Conservation (phyloP, 1,140 invertebrate genomes). For the Uloborus diversus region DNA sequence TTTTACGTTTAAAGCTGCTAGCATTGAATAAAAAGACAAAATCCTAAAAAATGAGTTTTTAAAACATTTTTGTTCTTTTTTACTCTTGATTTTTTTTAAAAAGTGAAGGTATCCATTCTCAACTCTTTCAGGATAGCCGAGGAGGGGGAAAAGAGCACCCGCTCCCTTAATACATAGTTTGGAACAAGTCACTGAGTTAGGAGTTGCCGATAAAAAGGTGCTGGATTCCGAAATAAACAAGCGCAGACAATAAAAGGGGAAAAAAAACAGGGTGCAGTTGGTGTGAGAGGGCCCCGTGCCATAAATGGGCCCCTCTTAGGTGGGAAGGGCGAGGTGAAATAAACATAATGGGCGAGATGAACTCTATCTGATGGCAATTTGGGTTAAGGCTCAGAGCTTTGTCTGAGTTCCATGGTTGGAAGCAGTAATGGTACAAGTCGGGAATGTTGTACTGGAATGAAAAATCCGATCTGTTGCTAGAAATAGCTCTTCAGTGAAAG, state of each 20-base stretch:
- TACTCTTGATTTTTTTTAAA: no score
- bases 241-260: no score
- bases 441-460: neutral
- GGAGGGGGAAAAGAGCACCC: neutral
- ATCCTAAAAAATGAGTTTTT: no score
- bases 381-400: neutral
- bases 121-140: neutral
- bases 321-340: neutral
- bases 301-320: slow-evolving; percentile 21
- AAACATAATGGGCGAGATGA: slow-evolving; percentile 51
- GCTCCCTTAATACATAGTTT: neutral
- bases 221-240: neutral
- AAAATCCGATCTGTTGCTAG: neutral
- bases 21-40: no score
- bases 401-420: neutral
- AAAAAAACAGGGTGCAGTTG: neutral
- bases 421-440: no score
- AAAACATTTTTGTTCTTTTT: no score
- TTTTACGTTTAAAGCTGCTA: no score
- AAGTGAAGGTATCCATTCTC: neutral
- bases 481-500: neutral
- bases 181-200: neutral
- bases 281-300: neutral
- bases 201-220: slow-evolving; percentile 20
- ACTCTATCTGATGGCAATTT: slow-evolving; percentile 39